Evolutionary conservation across 2,797 vertebrate species (phyloP).

Genomic region (Neostethus bicornis): DNA sequence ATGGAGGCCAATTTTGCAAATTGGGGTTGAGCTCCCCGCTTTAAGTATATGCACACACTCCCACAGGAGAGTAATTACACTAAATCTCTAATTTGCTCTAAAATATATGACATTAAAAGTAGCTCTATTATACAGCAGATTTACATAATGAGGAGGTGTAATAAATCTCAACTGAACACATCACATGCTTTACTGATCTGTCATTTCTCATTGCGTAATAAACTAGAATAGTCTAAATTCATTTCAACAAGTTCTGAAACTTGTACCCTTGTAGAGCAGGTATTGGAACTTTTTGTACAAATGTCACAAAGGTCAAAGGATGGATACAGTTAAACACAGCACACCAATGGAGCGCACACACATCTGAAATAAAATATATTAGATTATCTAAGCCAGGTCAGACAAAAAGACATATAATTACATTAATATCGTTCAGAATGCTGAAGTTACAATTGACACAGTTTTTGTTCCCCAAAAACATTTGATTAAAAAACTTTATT

Average conservation of each 20-base stretch:
- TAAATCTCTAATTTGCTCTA: not conserved
- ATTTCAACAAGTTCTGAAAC: not conserved
- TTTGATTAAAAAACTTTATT: too few relatives aligned
- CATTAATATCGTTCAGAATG: too few relatives aligned
- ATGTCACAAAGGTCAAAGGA: too few relatives aligned
- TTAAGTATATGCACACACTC: slow-evolving; percentile 1
- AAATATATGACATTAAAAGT: not conserved
- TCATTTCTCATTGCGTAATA: slow-evolving; percentile 20
- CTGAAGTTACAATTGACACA: not conserved
- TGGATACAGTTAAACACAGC: too few relatives aligned
- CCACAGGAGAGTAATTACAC: not conserved
- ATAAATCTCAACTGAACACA: not conserved
- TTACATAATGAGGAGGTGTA: not conserved
- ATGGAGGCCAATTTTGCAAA: slow-evolving; percentile 40
- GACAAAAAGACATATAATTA: too few relatives aligned
- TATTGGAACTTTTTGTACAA: too few relatives aligned
- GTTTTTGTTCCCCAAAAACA: too few relatives aligned
- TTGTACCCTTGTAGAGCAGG: too few relatives aligned
- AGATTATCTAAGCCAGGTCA: too few relatives aligned
- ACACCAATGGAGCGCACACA: too few relatives aligned
- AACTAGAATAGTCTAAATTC: slow-evolving; percentile 27
- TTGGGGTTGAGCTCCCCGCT: slow-evolving; percentile 3
- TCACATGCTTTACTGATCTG: slow-evolving; percentile 1
- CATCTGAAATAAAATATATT: too few relatives aligned
- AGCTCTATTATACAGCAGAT: not conserved